Evolutionary conservation across 1,140 invertebrate genomes (phyloP).

Genomic region (Callitettix versicolor): DNA sequence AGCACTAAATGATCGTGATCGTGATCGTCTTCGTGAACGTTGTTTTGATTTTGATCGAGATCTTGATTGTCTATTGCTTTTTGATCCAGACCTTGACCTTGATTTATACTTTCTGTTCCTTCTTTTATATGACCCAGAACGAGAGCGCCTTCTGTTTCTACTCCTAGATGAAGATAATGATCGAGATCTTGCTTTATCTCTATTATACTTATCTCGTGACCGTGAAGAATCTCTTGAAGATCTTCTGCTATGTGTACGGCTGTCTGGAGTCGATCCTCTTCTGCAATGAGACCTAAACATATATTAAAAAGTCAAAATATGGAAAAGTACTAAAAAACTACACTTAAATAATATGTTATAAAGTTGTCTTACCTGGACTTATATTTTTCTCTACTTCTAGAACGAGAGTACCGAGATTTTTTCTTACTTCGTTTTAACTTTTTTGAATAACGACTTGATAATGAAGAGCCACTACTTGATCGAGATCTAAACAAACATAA

Average conservation of each 20-base stretch:
- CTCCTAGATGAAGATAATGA: constrained; percentile 2
- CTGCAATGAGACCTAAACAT: background rate
- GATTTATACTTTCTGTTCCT: constrained; percentile 5
- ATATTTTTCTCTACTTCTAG: constrained; percentile 4
- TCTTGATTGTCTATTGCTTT: background rate
- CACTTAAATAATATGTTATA: too few relatives aligned
- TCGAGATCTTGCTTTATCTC: background rate
- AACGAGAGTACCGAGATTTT: constrained; percentile 8
- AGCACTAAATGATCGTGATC: background rate
- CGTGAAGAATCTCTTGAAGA: constrained; percentile 6
- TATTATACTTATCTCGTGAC: constrained; percentile 2
- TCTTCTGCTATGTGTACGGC: background rate
- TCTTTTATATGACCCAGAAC: constrained; percentile 7
- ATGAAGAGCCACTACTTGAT: constrained; percentile 1
- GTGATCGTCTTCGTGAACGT: background rate
- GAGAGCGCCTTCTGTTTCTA: constrained; percentile 3
- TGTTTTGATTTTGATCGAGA: constrained; percentile 5
- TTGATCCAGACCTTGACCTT: background rate
- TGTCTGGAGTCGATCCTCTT: background rate
- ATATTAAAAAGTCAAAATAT: too few relatives aligned
- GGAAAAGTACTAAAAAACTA: too few relatives aligned
- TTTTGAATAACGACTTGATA: background rate
- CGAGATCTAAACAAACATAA: background rate
- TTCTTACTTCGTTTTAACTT: constrained; percentile 2
- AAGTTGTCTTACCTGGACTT: background rate